Percentiles rank a stretch among this genome's conserved stretches.
These are phyloP conservation scores for Hozukius guyotensis DNA, from an alignment of 2,797 vertebrate genomes.

Conservation along the genomic window DNA sequence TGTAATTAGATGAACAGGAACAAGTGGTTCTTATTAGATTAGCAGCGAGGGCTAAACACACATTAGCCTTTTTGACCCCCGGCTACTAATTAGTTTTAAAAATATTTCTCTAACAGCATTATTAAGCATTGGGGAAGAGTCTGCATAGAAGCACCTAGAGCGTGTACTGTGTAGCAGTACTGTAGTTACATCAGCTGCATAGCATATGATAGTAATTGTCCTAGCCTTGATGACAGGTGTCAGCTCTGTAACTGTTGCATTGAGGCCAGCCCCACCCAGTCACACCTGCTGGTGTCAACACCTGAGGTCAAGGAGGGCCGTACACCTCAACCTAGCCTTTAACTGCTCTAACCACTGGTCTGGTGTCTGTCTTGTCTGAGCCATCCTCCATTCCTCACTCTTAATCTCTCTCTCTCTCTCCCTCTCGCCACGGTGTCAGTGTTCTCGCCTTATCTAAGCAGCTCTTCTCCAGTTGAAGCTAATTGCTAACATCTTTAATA, in stretches of 20 bases:
- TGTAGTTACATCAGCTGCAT: slow-evolving; percentile 31
- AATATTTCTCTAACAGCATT: slow-evolving; percentile 25
- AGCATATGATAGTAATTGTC: slow-evolving; percentile 46
- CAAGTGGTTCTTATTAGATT: slow-evolving; percentile 47
- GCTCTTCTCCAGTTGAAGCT: slow-evolving; percentile 64
- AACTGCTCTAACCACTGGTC: slow-evolving; percentile 68
- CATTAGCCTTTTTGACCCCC: slow-evolving; percentile 18
- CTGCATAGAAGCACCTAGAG: background rate
- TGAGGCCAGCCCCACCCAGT: slow-evolving; percentile 50
- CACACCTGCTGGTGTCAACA: slow-evolving; percentile 75
- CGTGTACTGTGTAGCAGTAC: background rate
- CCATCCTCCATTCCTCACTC: slow-evolving; percentile 37
- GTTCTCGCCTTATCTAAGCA: slow-evolving; percentile 71
- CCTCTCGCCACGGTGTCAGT: slow-evolving; percentile 36
- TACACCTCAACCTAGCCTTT: slow-evolving; percentile 54
- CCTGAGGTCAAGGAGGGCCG: slow-evolving; percentile 63
- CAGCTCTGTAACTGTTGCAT: slow-evolving; percentile 45
- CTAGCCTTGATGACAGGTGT: slow-evolving; percentile 65
- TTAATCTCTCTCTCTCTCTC: slow-evolving; percentile 27
- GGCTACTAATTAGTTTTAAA: slow-evolving; percentile 26
- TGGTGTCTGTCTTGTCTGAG: slow-evolving; percentile 64
- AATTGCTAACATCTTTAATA: slow-evolving; percentile 74
- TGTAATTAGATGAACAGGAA: slow-evolving; percentile 50
- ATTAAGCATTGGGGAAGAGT: background rate
- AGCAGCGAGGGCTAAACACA: slow-evolving; percentile 36